Conservation (phyloP, 2,113 vertebrate genomes). For the Climacteris rufus region DNA sequence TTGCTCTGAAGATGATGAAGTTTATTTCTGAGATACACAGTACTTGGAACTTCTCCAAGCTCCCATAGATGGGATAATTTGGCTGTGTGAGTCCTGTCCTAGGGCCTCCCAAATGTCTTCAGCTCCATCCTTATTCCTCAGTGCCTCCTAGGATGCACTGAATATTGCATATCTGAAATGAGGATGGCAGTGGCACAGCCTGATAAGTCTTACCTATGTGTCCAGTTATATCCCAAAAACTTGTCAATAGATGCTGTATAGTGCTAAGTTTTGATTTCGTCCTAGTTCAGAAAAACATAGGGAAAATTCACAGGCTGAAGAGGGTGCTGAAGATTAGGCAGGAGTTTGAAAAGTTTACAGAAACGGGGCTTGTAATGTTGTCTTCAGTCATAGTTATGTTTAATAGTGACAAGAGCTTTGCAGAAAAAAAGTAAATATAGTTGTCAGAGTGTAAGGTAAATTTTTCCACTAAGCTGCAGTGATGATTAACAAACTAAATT, state of each 20-base stretch:
- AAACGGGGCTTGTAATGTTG: background rate
- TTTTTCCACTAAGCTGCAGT: background rate
- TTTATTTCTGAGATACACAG: background rate
- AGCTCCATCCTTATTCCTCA: background rate
- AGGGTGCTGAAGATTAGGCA: background rate
- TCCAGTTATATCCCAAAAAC: background rate
- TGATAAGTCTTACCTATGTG: background rate
- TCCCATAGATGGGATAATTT: background rate
- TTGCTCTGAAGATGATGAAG: background rate
- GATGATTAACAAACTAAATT: background rate
- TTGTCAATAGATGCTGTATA: background rate
- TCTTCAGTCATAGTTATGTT: background rate
- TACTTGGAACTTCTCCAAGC: background rate
- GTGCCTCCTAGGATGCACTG: background rate
- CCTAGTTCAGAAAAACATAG: background rate
- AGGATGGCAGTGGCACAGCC: background rate
- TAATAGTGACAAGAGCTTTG: background rate
- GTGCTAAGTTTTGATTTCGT: background rate
- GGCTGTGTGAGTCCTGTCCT: background rate
- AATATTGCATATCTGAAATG: rapidly evolving
- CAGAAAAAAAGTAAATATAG: background rate
- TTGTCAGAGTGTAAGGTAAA: background rate
- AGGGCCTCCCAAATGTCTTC: background rate
- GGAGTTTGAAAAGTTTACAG: background rate
- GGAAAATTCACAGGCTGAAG: background rate